These are phyloP conservation scores for Rhinella marina DNA, from an alignment of 2,797 vertebrate species.

Conservation along the genomic window DNA sequence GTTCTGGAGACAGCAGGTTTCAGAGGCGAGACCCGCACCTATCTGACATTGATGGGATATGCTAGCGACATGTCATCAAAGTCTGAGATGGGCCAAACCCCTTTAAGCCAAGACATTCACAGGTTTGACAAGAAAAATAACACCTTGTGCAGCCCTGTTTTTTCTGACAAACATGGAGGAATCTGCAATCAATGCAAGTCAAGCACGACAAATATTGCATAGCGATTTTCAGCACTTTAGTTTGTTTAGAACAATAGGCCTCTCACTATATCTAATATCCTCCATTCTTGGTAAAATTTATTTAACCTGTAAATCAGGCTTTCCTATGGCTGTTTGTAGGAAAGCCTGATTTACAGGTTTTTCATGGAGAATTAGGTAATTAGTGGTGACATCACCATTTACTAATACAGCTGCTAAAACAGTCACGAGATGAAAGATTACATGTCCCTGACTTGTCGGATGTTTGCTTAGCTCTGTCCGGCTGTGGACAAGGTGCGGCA, in stretches of 20 bases:
- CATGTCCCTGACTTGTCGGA: not conserved
- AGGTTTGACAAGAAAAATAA: too few relatives aligned
- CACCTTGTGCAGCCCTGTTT: too few relatives aligned
- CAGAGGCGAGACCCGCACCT: too few relatives aligned
- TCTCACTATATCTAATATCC: too few relatives aligned
- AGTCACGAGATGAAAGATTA: not conserved
- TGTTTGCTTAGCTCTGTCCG: not conserved
- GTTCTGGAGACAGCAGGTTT: too few relatives aligned
- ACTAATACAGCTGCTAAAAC: not conserved
- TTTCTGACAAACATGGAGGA: too few relatives aligned
- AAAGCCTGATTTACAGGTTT: conserved; percentile 15
- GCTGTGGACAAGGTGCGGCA: not conserved
- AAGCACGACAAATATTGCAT: not conserved
- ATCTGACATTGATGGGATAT: too few relatives aligned
- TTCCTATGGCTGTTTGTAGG: too few relatives aligned
- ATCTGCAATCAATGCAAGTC: not conserved
- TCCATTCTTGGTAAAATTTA: not conserved
- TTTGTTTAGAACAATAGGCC: not conserved
- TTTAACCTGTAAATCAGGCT: too few relatives aligned
- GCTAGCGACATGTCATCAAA: too few relatives aligned
- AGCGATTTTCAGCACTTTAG: not conserved
- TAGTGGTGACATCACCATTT: not conserved
- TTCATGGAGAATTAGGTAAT: not conserved
- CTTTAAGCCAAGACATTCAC: too few relatives aligned
- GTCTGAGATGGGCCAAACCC: too few relatives aligned